Evolutionary conservation across 2,113 vertebrate species (phyloP), one percentile per base, ranked within the genome.

Genomic region (Brachypodius melanocephalos): DNA sequence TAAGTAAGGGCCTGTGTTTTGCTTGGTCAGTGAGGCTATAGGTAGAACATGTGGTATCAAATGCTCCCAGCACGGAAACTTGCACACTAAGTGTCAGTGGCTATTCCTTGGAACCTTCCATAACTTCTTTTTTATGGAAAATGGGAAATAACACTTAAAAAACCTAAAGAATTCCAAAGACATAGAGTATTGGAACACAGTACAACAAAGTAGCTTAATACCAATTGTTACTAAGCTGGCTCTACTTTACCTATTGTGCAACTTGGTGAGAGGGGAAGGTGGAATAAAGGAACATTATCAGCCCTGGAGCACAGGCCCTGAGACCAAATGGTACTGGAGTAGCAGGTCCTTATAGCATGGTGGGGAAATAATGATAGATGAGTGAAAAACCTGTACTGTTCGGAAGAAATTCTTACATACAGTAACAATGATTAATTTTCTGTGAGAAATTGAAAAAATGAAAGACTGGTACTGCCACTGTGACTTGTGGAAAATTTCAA

Each of bases 221-320:
- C 7, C 11, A 17, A 3, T 3, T 54, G 24, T 40, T 54, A 10
- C 22, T 61, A 36, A 73, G 20, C 14, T 61, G 57, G 5, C 6
- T 76, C 24, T 48, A 29, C 28, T 77, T 54, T 54, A 51, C 21
- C 34, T 72, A 2, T 32, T 42, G 11, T 32, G 46, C 29, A 62
- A 24, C 31, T 88, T 59, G 61, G 18, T 31, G 14, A 17, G 51
- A 45, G 38, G 14, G 20, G 16, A 38, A 83, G 69, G 45, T 29
- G 32, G 11, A 54, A 43, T 28, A 42, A 36, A 55, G 29, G 51
- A 55, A 10, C 5, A 11, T 34, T 14, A 10, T 26, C 0, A 0
- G 31, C 40, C 15, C 49, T 65, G 16, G 28, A 73, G 25, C 38
- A 21, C 1, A 8, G 32, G 12, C n/a, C 26, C 34, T 38, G 32